These are phyloP conservation scores for Micrasema longulum DNA, from an alignment of 1,140 invertebrate genomes.

Conservation along the genomic window DNA sequence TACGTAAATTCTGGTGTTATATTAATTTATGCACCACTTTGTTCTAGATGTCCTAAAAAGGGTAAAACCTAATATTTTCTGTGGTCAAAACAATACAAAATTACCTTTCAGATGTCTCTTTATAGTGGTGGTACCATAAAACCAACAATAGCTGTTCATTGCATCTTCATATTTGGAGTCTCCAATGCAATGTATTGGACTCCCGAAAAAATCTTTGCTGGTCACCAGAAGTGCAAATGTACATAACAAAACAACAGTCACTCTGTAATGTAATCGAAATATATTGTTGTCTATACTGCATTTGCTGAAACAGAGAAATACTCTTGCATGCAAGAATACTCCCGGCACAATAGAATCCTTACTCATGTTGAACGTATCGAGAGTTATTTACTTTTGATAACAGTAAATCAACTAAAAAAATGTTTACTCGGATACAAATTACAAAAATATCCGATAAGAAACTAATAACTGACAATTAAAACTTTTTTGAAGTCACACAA, in stretches of 20 bases:
- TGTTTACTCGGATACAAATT: not conserved
- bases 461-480: too few relatives aligned
- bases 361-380: not conserved
- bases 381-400: not conserved
- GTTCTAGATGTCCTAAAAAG: too few relatives aligned
- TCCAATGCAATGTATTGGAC: constrained; percentile 75
- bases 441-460: too few relatives aligned
- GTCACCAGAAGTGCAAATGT: constrained; percentile 75
- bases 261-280: constrained; percentile 70
- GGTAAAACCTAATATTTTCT: too few relatives aligned
- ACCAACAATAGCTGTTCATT: constrained; percentile 83
- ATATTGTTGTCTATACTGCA: constrained; percentile 41
- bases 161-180: constrained; percentile 66
- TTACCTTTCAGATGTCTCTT: constrained; percentile 64
- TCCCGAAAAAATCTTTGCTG: constrained; percentile 79
- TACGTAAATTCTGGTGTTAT: too few relatives aligned
- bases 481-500: too few relatives aligned
- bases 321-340: constrained; percentile 7
- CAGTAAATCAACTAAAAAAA: not conserved
- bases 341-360: not conserved
- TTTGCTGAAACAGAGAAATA: constrained; percentile 7
- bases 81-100: too few relatives aligned
- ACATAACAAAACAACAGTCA: constrained; percentile 74
- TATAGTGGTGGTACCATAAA: constrained; percentile 79
- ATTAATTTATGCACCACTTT: too few relatives aligned